Conservation (phyloP, 2,113 vertebrate genomes). For the Dermatemys mawii region DNA sequence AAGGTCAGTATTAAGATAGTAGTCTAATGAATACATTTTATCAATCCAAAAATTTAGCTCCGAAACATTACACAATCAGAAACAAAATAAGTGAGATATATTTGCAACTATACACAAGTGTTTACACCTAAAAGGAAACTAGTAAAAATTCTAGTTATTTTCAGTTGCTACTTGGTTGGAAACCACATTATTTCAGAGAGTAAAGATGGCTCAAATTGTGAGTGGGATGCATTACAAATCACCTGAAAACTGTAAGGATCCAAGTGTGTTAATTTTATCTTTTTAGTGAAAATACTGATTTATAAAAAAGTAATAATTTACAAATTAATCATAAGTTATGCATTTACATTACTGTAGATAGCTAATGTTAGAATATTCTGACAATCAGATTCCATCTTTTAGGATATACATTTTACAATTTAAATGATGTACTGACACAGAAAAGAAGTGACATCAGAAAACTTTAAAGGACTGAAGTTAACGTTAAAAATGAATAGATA, state of each 20-base stretch:
- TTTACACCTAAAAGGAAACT: not conserved
- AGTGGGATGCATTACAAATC: conserved; percentile 53
- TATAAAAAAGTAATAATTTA: too few relatives aligned
- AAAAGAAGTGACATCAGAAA: not conserved
- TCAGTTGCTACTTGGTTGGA: not conserved
- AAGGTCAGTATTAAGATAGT: not conserved
- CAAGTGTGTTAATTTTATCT: conserved; percentile 43
- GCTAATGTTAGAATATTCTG: not conserved
- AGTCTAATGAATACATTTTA: not conserved
- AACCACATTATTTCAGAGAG: not conserved
- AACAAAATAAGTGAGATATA: not conserved
- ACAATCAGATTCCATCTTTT: not conserved
- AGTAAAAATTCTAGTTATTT: conserved; percentile 9
- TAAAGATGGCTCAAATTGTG: conserved; percentile 26
- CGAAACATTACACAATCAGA: not conserved
- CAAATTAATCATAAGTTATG: not conserved
- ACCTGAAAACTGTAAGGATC: conserved; percentile 29
- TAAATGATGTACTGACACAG: not conserved
- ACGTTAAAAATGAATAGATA: not conserved
- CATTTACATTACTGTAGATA: not conserved
- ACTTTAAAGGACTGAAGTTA: not conserved
- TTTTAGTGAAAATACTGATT: conserved; percentile 43
- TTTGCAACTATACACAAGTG: not conserved
- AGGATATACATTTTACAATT: not conserved
- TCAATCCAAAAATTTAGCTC: not conserved